These are phyloP conservation scores for Ischnura elegans DNA, from an alignment of 2,888 invertebrate genomes.

Conservation along the genomic window DNA sequence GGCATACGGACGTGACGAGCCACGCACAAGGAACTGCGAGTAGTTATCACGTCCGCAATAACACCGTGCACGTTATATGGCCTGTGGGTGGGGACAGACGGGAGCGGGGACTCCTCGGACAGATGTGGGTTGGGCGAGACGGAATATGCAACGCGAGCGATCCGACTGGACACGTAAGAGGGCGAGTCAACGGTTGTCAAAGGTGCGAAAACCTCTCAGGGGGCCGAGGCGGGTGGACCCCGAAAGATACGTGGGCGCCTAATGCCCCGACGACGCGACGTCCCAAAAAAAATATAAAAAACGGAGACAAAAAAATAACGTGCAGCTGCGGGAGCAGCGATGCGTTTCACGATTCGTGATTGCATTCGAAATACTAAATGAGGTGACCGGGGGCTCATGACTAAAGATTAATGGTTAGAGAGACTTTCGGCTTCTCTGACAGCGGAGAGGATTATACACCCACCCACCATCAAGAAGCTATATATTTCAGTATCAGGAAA, in stretches of 20 bases:
- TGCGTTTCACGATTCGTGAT: not conserved
- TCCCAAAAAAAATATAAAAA: not conserved
- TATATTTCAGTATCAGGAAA: no score
- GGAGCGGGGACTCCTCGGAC: not conserved
- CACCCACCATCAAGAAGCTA: no score
- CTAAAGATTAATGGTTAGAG: no score
- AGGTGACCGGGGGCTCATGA: not conserved
- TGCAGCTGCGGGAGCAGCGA: not conserved
- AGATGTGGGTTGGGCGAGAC: not conserved
- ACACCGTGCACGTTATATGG: slow-evolving; percentile 32
- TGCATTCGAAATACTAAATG: not conserved
- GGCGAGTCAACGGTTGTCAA: slow-evolving; percentile 51
- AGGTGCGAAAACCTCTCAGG: slow-evolving; percentile 25
- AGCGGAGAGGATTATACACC: no score
- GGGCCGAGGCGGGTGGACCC: not conserved
- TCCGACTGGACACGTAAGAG: slow-evolving; percentile 49
- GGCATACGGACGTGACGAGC: slow-evolving; percentile 34
- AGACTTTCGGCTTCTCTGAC: no score
- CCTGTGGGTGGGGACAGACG: not conserved
- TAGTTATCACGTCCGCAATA: slow-evolving; percentile 62
- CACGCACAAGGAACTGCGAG: not conserved
- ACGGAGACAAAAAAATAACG: no score
- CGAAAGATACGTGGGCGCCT: slow-evolving; percentile 45
- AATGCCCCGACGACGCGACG: not conserved
- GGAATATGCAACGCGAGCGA: not conserved